Base-by-base conservation (phyloP, 2,888 invertebrate genomes). In the Zaprionus obscuricornis region DNA sequence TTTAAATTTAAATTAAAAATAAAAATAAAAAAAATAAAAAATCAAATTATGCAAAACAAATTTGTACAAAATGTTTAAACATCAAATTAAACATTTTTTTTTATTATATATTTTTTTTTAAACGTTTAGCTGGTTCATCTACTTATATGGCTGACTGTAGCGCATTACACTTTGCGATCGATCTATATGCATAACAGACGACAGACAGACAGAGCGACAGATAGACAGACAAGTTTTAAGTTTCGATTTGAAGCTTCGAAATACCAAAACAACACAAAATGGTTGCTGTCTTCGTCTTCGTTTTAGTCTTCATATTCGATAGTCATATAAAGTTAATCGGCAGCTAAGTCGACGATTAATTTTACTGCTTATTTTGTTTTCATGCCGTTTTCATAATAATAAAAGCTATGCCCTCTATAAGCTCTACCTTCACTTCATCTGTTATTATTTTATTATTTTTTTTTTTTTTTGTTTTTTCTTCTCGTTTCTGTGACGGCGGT, bases 271-370 rank as follows among this genome's bases (percentile, higher is more conserved):
- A 37, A 17, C 14, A 50, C 65, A 81, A 77, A 74, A 74, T 78
- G 72, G 58, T 51, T 49, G 79, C 76, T 52, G 57, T 66, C 57
- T 60, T 45, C 24, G 13, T 50, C 24, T 29, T 31, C 31, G 11
- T 16, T 40, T 26, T 26, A n/a, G 17, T 27, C 7, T 27, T 7
- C 2, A 24, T n/a, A n/a, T n/a, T n/a, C 59, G 36, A 55, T 59
- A 46, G 46, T 66, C 68, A 43, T 67, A 68, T 72, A 71, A 72
- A 60, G 51, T 72, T 68, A 74, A 74, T 73, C 65, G 74, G 52
- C 69, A 43, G 81, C 76, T 85, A 79, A 78, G 85, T 72, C 73
- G 69, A 46, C 85, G 83, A 78, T 78, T 85, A 78, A 85, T 85
- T 78, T 78, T 59, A 78, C 52, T 68, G 78, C 78, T 85, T 85